These are phyloP conservation scores for Herminia tarsipennalis DNA, from an alignment of 2,888 invertebrate genomes.

Conservation along the genomic window DNA sequence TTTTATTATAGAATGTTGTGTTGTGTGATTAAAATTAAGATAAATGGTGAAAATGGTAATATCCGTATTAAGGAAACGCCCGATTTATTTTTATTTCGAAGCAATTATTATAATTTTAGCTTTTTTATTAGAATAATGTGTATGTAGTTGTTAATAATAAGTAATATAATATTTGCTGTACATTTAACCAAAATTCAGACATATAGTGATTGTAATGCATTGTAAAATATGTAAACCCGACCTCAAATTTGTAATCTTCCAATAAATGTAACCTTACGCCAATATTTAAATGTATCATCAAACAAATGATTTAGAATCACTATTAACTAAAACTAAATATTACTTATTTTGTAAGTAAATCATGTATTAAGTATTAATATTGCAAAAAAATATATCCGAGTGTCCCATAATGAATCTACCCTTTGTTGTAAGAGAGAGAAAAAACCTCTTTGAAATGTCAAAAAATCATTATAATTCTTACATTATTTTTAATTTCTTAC, in stretches of 20 bases:
- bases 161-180: conserved; percentile 38
- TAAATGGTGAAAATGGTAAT: background rate
- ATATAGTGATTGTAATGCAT: conserved; percentile 37
- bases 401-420: too few species aligned
- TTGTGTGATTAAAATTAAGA: conserved; percentile 1
- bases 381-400: too few species aligned
- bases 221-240: conserved; percentile 23
- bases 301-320: background rate
- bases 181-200: conserved; percentile 41
- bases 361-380: too few species aligned
- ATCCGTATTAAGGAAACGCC: background rate
- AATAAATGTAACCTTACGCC: conserved; percentile 22
- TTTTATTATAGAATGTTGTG: conserved; percentile 17
- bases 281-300: background rate
- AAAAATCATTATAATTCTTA: too few species aligned
- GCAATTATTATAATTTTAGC: conserved; percentile 1
- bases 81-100: too few species aligned
- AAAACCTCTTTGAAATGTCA: too few species aligned
- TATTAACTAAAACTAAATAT: background rate
- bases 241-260: conserved; percentile 29
- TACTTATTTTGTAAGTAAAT: background rate
- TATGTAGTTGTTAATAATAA: conserved; percentile 22
- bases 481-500: too few species aligned
- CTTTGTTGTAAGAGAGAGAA: too few species aligned
- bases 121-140: conserved; percentile 17